These are phyloP conservation scores for Gorsachius magnificus DNA, from an alignment of 2,797 vertebrate genomes.

Conservation along the genomic window DNA sequence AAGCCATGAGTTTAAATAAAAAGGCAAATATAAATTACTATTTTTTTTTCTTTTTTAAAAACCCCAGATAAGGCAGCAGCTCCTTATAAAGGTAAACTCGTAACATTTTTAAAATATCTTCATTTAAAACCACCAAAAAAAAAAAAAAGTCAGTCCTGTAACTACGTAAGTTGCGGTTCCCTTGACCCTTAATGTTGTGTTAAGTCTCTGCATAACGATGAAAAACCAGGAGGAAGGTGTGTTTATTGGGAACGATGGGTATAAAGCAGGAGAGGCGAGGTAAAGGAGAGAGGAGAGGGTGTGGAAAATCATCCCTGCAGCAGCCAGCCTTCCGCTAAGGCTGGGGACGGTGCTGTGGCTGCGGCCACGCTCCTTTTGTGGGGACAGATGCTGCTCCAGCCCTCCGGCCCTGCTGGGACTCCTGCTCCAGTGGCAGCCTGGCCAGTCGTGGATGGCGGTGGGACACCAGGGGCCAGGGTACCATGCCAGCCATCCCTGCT, in stretches of 20 bases:
- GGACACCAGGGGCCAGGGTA: neutral
- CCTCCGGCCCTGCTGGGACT: neutral
- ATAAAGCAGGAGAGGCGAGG: neutral
- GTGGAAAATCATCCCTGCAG: neutral
- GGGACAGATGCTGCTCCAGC: neutral
- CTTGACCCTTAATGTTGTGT: neutral
- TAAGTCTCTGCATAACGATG: neutral
- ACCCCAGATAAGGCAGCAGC: neutral
- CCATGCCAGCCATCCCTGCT: neutral
- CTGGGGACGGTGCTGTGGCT: fast-evolving
- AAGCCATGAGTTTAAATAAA: neutral
- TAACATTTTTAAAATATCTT: constrained; percentile 37
- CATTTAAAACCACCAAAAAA: neutral
- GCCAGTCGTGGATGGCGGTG: fast-evolving
- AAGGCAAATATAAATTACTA: neutral
- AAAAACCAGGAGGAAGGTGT: neutral
- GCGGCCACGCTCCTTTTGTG: neutral
- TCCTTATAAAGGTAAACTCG: constrained; percentile 39
- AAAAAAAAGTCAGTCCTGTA: neutral
- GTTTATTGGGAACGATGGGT: fast-evolving
- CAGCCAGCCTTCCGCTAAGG: neutral
- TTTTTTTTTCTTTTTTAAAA: neutral
- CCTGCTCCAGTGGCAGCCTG: neutral
- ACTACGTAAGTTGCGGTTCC: fast-evolving
- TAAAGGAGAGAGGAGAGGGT: neutral